Evolutionary conservation across 2,113 vertebrate species (phyloP).

Genomic region (Phaethon lepturus): DNA sequence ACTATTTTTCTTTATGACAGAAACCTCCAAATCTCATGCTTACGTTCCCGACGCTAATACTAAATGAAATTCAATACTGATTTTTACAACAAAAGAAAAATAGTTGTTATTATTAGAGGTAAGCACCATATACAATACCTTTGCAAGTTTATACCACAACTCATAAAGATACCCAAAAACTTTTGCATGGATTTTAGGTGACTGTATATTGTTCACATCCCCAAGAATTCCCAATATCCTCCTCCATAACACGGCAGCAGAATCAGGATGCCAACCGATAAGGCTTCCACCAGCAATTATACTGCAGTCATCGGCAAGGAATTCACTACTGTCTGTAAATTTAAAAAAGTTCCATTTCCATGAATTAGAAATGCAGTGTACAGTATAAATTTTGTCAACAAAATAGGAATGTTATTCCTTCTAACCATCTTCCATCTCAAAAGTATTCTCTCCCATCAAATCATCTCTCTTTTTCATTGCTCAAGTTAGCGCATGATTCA

Average conservation of each 20-base stretch:
- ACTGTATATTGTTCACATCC: constrained; percentile 93
- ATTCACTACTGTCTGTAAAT: constrained; percentile 90
- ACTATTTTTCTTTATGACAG: background rate
- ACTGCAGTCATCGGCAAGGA: constrained; percentile 92
- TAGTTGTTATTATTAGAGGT: background rate
- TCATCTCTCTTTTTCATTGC: background rate
- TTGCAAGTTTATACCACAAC: constrained; percentile 96
- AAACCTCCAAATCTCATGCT: background rate
- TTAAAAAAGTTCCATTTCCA: background rate
- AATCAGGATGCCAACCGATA: constrained; percentile 94
- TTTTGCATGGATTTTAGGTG: constrained; percentile 92
- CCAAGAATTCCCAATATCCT: constrained; percentile 95
- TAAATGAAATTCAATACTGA: background rate
- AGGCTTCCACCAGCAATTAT: constrained; percentile 96
- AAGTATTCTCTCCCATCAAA: background rate
- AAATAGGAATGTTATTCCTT: background rate
- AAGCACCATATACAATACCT: constrained; percentile 77
- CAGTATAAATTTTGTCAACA: background rate
- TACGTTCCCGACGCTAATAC: background rate
- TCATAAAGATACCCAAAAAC: constrained; percentile 93
- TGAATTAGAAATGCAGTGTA: background rate
- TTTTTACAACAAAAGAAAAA: background rate
- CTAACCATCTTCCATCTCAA: background rate
- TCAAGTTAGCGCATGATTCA: background rate
- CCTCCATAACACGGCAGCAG: constrained; percentile 94